A percentile compares a stretch with the other conserved stretches of the same genome.
Conservation (phyloP, 2,888 invertebrate genomes). For the Melinaea menophilus region DNA sequence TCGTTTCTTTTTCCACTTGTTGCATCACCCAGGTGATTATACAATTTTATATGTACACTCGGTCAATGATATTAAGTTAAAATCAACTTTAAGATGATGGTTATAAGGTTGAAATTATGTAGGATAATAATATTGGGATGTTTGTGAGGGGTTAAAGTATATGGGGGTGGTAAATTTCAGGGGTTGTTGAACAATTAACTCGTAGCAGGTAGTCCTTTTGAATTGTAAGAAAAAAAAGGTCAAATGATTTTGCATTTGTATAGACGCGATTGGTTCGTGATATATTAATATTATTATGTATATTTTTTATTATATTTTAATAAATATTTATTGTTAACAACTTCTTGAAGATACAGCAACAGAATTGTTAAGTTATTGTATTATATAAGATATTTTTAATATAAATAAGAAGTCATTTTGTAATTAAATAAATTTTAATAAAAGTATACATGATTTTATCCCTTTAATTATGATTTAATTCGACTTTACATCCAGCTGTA, state of each 20-base stretch:
- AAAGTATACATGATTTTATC: too few relatives aligned
- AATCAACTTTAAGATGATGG: slow-evolving; percentile 21
- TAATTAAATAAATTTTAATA: too few relatives aligned
- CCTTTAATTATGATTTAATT: too few relatives aligned
- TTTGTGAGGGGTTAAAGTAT: slow-evolving; percentile 39
- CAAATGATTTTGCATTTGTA: slow-evolving; percentile 51
- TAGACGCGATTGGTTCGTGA: slow-evolving; percentile 34
- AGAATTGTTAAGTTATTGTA: too few relatives aligned
- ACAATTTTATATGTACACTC: slow-evolving; percentile 20
- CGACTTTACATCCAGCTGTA: too few relatives aligned
- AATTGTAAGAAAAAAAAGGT: slow-evolving; percentile 53
- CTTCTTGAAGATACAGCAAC: not conserved
- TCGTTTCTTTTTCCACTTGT: slow-evolving; percentile 73
- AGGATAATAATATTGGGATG: slow-evolving; percentile 13
- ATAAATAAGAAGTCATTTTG: too few relatives aligned
- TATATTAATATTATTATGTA: slow-evolving; percentile 25
- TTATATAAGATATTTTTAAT: too few relatives aligned
- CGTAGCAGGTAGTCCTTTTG: slow-evolving; percentile 67
- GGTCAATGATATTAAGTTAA: slow-evolving; percentile 1
- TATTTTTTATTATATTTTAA: slow-evolving; percentile 12
- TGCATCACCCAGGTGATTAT: slow-evolving; percentile 55
- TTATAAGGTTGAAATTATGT: slow-evolving; percentile 27
- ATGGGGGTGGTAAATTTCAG: slow-evolving; percentile 62
- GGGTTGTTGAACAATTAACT: slow-evolving; percentile 70
- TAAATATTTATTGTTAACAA: not conserved